A percentile compares a stretch with the other conserved stretches of the same genome.
Evolutionary conservation across 2,888 invertebrate genomes (phyloP).

Genomic region (Pachliopta kotzebuea): DNA sequence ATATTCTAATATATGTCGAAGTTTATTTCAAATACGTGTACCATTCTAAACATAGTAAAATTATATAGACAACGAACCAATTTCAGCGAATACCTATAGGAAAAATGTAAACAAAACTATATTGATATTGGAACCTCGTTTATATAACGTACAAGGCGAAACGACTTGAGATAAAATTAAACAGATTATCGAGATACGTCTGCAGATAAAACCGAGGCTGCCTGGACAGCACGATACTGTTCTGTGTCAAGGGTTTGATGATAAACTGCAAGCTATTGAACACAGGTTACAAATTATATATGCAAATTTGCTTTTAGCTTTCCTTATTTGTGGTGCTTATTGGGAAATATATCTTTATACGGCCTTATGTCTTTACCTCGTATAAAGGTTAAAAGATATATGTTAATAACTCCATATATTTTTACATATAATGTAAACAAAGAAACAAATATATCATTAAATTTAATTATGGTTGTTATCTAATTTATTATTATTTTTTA

Average conservation of each 20-base stretch:
- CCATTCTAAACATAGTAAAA: too few relatives aligned
- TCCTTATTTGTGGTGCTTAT: constrained; percentile 6
- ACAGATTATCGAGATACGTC: constrained; percentile 21
- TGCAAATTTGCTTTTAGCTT: constrained; percentile 14
- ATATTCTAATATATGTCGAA: too few relatives aligned
- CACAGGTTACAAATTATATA: constrained; percentile 21
- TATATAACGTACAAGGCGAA: constrained; percentile 4
- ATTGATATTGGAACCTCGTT: background rate
- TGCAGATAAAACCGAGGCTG: constrained; percentile 29
- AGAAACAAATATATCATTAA: background rate
- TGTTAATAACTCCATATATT: background rate
- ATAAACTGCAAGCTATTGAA: constrained; percentile 31
- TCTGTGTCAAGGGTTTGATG: constrained; percentile 38
- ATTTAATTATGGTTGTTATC: too few relatives aligned
- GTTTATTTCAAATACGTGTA: too few relatives aligned
- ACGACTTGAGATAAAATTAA: constrained; percentile 13
- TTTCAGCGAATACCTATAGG: background rate
- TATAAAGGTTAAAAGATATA: background rate
- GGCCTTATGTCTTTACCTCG: background rate
- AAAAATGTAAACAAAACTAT: background rate
- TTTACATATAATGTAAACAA: background rate
- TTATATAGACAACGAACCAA: too few relatives aligned
- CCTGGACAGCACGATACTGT: constrained; percentile 29
- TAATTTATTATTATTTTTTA: too few relatives aligned
- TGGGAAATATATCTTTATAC: constrained; percentile 9